Conservation (phyloP, 2,113 vertebrate species). For the Oncorhynchus clarkii region DNA sequence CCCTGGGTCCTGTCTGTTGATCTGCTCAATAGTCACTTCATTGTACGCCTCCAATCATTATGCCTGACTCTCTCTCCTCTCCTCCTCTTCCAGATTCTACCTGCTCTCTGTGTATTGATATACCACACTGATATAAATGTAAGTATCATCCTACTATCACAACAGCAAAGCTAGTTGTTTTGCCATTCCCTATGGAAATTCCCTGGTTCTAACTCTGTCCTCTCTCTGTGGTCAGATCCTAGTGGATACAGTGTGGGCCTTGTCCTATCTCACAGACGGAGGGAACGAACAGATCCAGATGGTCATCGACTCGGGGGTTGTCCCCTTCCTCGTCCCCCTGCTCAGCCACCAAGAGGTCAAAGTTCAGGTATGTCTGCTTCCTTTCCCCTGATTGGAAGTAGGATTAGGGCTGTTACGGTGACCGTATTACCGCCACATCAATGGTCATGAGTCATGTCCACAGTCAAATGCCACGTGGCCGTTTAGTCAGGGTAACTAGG, state of each 20-base stretch:
- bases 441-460: no score
- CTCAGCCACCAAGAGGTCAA: slow-evolving; percentile 92
- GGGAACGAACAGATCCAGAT: slow-evolving; percentile 93
- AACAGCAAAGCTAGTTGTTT: not conserved
- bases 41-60: not conserved
- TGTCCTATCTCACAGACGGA: slow-evolving; percentile 89
- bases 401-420: no score
- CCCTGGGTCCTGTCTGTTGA: no score
- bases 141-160: slow-evolving; percentile 63
- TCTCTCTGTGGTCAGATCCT: slow-evolving; percentile 75
- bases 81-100: slow-evolving; percentile 78
- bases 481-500: no score
- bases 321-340: slow-evolving; percentile 88
- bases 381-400: not conserved
- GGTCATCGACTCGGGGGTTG: slow-evolving; percentile 91
- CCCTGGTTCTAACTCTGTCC: not conserved
- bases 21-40: not conserved
- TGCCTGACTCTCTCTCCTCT: not conserved
- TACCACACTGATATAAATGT: slow-evolving; percentile 93
- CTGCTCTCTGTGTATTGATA: slow-evolving; percentile 90
- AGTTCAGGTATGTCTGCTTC: slow-evolving; percentile 77
- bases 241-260: slow-evolving; percentile 90
- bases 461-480: no score
- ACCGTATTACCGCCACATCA: no score
- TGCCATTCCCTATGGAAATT: not conserved